A percentile compares a stretch with the other conserved stretches of the same genome.
phyloP scores from a whole-genome alignment of 1,140 invertebrate genomes.

The Temnothorax curvispinosus region DNA sequence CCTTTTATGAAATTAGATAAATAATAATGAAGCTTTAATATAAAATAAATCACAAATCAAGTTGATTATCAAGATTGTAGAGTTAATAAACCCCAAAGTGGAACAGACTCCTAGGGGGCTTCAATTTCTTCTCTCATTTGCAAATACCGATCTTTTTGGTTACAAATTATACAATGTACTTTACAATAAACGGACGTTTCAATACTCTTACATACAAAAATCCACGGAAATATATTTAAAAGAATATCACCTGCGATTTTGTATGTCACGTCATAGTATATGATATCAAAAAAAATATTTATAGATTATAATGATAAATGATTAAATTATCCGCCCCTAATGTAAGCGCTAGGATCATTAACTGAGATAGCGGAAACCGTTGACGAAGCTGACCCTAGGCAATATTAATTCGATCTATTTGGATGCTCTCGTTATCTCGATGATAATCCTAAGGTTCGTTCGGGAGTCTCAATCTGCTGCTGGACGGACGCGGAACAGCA shows the following conservation, averaged over 20 bases:
- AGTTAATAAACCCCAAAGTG: constrained; percentile 70
- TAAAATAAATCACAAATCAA: constrained; percentile 54
- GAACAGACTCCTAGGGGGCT: constrained; percentile 65
- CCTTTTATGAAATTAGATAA: constrained; percentile 12
- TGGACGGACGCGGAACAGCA: no score
- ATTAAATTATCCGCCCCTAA: neutral
- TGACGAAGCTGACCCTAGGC: constrained; percentile 19
- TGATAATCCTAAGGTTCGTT: neutral
- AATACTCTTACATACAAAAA: neutral
- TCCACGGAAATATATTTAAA: neutral
- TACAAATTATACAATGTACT: constrained; percentile 19
- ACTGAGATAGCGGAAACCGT: neutral
- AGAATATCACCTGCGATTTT: neutral
- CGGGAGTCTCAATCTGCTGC: no score
- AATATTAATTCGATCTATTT: neutral
- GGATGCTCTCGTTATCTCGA: neutral
- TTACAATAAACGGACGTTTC: neutral
- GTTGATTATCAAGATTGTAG: constrained; percentile 70
- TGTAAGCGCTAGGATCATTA: constrained; percentile 1
- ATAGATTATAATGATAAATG: neutral
- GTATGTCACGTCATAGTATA: neutral
- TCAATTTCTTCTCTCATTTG: constrained; percentile 9
- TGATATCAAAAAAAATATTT: neutral
- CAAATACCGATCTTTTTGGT: neutral
- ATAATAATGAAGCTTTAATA: neutral